Evolutionary conservation across 2,797 vertebrate species (phyloP).

Genomic region (Alectoris magna): DNA sequence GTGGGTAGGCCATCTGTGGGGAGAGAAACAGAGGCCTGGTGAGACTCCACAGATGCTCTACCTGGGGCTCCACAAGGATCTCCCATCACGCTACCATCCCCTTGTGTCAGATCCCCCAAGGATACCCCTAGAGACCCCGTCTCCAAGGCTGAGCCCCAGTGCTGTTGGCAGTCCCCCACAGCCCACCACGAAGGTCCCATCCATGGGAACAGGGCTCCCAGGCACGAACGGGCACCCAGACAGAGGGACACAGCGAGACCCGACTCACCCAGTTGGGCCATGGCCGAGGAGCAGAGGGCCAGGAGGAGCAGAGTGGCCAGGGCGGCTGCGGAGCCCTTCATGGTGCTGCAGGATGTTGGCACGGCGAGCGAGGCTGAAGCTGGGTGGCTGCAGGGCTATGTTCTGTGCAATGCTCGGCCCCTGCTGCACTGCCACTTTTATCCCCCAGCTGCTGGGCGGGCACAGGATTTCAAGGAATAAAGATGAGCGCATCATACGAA

Average conservation of each 20-base stretch:
- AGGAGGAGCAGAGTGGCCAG: no score
- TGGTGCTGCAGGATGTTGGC: no score
- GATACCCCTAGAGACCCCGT: fast-evolving
- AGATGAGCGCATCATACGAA: fast-evolving
- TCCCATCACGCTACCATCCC: fast-evolving
- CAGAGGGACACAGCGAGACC: fast-evolving
- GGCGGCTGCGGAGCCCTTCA: no score
- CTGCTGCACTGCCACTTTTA: background rate
- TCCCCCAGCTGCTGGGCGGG: fast-evolving
- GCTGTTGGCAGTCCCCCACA: fast-evolving
- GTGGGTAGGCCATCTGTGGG: fast-evolving
- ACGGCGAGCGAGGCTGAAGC: no score
- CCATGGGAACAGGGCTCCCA: fast-evolving
- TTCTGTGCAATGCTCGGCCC: no score
- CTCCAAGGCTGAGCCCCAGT: background rate
- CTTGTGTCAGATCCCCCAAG: background rate
- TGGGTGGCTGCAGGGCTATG: no score
- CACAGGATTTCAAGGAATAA: background rate
- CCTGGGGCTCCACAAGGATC: background rate
- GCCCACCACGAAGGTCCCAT: fast-evolving
- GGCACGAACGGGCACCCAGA: fast-evolving
- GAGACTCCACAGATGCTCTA: background rate
- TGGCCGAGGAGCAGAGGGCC: no score
- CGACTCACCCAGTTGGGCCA: background rate
- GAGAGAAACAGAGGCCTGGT: background rate